These are phyloP conservation scores for Muscidifurax raptorellus DNA, from an alignment of 1,140 invertebrate species.

Conservation along the genomic window DNA sequence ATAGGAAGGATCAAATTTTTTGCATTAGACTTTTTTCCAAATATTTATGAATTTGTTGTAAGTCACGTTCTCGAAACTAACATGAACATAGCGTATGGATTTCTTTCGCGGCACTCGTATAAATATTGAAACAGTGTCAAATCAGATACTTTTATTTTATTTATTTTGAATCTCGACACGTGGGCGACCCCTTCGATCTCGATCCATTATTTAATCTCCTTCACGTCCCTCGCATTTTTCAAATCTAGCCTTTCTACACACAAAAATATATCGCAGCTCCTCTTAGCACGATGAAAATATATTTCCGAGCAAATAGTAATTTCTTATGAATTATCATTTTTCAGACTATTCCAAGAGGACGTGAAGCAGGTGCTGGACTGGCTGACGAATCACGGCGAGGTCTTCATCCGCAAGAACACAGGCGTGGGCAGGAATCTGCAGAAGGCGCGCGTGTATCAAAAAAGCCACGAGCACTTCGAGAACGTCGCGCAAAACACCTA, in stretches of 20 bases:
- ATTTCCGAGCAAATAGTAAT: neutral
- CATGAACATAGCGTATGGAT: neutral
- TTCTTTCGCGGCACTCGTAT: neutral
- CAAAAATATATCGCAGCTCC: too few species aligned
- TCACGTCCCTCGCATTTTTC: too few species aligned
- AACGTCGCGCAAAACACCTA: slow-evolving; percentile 99
- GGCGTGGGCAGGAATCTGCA: slow-evolving; percentile 96
- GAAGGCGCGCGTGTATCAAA: slow-evolving; percentile 95
- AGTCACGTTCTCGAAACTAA: neutral
- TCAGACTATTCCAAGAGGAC: slow-evolving; percentile 93
- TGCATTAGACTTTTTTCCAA: neutral
- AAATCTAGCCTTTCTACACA: too few species aligned
- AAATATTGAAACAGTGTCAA: neutral
- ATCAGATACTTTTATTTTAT: neutral
- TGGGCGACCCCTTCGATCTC: too few species aligned
- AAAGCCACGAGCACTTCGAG: slow-evolving; percentile 98
- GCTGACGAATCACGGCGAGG: slow-evolving; percentile 99
- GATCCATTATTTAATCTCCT: too few species aligned
- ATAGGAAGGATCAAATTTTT: neutral
- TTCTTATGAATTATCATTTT: slow-evolving; percentile 3
- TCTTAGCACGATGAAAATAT: too few species aligned
- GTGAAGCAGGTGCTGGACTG: slow-evolving; percentile 97
- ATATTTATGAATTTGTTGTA: neutral
- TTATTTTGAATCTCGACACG: slow-evolving; percentile 1
- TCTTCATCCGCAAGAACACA: slow-evolving; percentile 97